phyloP scores from a whole-genome alignment of 2,888 invertebrate species.

The Steromphala cineraria region DNA sequence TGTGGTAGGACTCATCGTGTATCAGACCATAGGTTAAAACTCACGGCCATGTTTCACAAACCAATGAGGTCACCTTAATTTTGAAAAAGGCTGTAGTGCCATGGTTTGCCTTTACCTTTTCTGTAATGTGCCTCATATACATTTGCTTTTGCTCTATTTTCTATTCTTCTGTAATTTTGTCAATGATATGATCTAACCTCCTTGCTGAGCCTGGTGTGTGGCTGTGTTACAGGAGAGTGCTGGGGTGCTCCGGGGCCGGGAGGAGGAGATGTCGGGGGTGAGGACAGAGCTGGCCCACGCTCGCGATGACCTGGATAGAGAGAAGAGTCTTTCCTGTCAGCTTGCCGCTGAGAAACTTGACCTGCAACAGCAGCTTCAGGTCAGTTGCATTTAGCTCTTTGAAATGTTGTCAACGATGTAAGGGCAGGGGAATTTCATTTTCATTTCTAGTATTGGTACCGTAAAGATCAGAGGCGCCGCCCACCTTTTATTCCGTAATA shows the following conservation, averaged over 20 bases:
- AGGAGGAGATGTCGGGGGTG: slow-evolving; percentile 32
- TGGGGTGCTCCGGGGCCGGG: slow-evolving; percentile 11
- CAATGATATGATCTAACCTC: too few species aligned
- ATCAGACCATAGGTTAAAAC: too few species aligned
- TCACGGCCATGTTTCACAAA: too few species aligned
- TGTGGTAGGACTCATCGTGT: slow-evolving; percentile 41
- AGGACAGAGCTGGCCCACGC: slow-evolving; percentile 24
- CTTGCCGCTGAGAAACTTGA: slow-evolving; percentile 51
- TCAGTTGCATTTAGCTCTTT: neutral
- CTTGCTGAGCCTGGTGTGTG: too few species aligned
- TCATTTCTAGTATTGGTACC: too few species aligned
- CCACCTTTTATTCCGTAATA: too few species aligned
- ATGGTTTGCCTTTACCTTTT: too few species aligned
- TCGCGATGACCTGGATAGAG: slow-evolving; percentile 54
- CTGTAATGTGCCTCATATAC: neutral
- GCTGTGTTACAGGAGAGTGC: slow-evolving; percentile 19
- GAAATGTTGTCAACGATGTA: neutral
- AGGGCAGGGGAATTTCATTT: too few species aligned
- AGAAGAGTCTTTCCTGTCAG: slow-evolving; percentile 54
- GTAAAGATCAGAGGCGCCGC: too few species aligned
- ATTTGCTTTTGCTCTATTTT: neutral
- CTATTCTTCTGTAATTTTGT: too few species aligned
- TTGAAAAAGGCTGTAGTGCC: too few species aligned
- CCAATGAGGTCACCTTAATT: too few species aligned
- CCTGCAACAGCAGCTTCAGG: slow-evolving; percentile 57